phyloP scores from a whole-genome alignment of 2,113 vertebrate genomes.

The Corynorhinus townsendii region DNA sequence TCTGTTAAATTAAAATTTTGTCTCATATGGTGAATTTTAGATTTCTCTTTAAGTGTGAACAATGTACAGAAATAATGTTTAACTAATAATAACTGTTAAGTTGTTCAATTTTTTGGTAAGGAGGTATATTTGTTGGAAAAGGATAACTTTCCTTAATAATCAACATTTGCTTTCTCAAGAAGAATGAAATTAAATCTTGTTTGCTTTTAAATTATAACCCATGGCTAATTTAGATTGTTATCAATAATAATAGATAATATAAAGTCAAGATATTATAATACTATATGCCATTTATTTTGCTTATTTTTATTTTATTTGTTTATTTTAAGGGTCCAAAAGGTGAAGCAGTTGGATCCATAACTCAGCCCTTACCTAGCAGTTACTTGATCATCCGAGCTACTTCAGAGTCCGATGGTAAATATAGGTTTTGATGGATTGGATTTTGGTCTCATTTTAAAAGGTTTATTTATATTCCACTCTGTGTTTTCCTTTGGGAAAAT shows the following conservation, averaged over 20 bases:
- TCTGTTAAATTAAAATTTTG: constrained; percentile 24
- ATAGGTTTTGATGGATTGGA: constrained; percentile 12
- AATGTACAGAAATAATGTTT: neutral
- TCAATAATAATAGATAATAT: neutral
- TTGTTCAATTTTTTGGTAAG: constrained; percentile 4
- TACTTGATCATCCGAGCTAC: constrained; percentile 97
- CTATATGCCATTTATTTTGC: neutral
- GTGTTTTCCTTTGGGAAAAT: neutral
- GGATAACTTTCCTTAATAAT: neutral
- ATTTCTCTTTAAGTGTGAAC: neutral
- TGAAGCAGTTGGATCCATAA: constrained; percentile 98
- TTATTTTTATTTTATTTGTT: constrained; percentile 46
- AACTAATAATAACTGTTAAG: neutral
- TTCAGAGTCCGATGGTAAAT: constrained; percentile 97
- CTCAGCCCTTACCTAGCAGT: constrained; percentile 97
- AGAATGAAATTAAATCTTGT: constrained; percentile 13
- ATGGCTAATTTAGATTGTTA: neutral
- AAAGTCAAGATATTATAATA: neutral
- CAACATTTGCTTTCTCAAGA: constrained; percentile 13
- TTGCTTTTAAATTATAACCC: constrained; percentile 33
- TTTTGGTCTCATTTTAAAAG: constrained; percentile 6
- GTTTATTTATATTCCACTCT: constrained; percentile 8
- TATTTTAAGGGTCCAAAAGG: constrained; percentile 94
- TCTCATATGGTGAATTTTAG: neutral
- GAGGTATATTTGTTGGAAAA: constrained; percentile 5